A percentile compares a stretch with the other conserved stretches of the same genome.
phyloP scores from a whole-genome alignment of 2,113 vertebrate species.

The Hymenochirus boettgeri region DNA sequence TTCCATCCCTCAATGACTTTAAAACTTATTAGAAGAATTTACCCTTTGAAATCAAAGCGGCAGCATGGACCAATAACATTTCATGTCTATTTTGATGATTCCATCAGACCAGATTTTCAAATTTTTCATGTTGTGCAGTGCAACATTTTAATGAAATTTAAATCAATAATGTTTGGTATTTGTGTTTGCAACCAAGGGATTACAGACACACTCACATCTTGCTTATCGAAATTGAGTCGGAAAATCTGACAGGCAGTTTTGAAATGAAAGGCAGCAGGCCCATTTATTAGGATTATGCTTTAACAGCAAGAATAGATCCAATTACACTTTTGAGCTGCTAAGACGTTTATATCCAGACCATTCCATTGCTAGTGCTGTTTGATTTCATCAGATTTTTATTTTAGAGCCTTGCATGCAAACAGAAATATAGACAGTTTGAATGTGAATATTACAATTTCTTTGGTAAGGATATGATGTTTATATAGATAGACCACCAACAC shows the following conservation, averaged over 20 bases:
- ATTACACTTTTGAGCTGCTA: conserved; percentile 38
- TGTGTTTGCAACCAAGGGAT: conserved; percentile 23
- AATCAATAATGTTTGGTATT: conserved; percentile 40
- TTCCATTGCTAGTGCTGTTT: conserved; percentile 48
- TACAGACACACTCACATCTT: conserved; percentile 28
- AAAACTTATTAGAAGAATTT: background rate
- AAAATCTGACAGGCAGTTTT: conserved; percentile 42
- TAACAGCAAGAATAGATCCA: conserved; percentile 32
- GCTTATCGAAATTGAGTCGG: conserved; percentile 36
- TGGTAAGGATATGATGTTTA: conserved; percentile 52
- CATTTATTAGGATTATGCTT: conserved; percentile 53
- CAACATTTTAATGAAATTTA: conserved; percentile 38
- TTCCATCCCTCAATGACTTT: background rate
- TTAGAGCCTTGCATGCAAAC: conserved; percentile 54
- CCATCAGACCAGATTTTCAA: background rate
- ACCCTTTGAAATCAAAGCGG: background rate
- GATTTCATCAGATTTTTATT: conserved; percentile 59
- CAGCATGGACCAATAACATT: too few relatives aligned
- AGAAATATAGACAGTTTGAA: conserved; percentile 53
- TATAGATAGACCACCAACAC: conserved; percentile 43
- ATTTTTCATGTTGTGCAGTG: conserved; percentile 8
- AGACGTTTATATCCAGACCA: conserved; percentile 46
- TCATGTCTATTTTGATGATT: conserved; percentile 7
- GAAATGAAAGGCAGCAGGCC: conserved; percentile 51
- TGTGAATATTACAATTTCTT: conserved; percentile 56